A percentile compares a stretch with the other conserved stretches of the same genome.
phyloP scores from a whole-genome alignment of 2,113 vertebrate genomes.

The Poecilia latipinna region DNA sequence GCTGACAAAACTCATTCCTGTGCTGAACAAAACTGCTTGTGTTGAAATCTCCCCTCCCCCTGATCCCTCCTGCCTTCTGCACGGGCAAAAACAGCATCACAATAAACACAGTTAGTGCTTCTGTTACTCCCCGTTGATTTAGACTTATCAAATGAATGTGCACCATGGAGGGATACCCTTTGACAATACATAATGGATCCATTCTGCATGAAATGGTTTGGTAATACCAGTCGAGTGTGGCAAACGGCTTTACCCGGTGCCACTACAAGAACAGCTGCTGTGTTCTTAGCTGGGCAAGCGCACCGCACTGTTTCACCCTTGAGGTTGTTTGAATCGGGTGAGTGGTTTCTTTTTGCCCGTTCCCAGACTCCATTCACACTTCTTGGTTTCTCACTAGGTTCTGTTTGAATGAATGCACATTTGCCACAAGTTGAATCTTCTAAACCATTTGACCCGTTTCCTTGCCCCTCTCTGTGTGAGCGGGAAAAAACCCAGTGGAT shows the following conservation, averaged over 20 bases:
- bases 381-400: constrained; percentile 70
- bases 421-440: constrained; percentile 72
- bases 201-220: constrained; percentile 81
- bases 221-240: constrained; percentile 80
- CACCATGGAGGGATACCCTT: constrained; percentile 75
- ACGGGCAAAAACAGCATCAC: constrained; percentile 74
- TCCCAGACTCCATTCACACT: constrained; percentile 71
- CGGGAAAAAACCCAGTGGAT: constrained; percentile 59
- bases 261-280: constrained; percentile 79
- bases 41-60: constrained; percentile 72
- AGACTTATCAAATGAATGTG: constrained; percentile 81
- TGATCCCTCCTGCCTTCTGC: constrained; percentile 68
- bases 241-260: constrained; percentile 75
- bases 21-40: constrained; percentile 78
- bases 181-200: constrained; percentile 79
- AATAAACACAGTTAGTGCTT: constrained; percentile 80
- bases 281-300: constrained; percentile 70
- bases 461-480: constrained; percentile 59
- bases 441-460: constrained; percentile 80
- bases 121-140: constrained; percentile 76
- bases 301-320: constrained; percentile 72
- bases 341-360: constrained; percentile 75
- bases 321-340: constrained; percentile 77
- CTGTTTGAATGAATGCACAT: constrained; percentile 77
- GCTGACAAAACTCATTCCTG: constrained; percentile 85